Percentiles rank a stretch among this genome's conserved stretches.
These are phyloP conservation scores for Conistra vaccinii DNA, from an alignment of 2,888 invertebrate species.

Conservation along the genomic window DNA sequence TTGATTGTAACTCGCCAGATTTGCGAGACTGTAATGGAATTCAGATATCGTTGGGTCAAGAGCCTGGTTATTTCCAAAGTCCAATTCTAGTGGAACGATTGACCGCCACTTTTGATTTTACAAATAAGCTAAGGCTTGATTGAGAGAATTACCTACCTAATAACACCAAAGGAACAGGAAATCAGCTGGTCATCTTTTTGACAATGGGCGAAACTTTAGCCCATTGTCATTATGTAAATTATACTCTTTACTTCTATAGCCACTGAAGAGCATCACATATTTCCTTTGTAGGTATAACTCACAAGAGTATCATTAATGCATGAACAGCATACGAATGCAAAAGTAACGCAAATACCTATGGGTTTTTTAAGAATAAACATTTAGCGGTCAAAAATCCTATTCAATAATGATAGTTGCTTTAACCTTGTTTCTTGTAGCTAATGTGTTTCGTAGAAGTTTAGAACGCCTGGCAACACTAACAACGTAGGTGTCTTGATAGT, in stretches of 20 bases:
- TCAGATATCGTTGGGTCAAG: background rate
- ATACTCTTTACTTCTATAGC: background rate
- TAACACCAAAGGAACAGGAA: background rate
- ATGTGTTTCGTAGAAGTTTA: slow-evolving; percentile 21
- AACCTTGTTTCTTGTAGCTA: slow-evolving; percentile 10
- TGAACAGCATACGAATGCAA: too few species aligned
- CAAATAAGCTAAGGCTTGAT: background rate
- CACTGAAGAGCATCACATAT: background rate
- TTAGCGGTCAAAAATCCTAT: too few species aligned
- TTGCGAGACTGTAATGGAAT: slow-evolving; percentile 27
- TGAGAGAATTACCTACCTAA: background rate
- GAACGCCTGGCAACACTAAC: slow-evolving; percentile 15
- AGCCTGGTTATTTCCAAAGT: background rate
- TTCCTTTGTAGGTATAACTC: background rate
- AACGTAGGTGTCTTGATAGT: slow-evolving; percentile 48
- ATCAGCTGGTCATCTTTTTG: background rate
- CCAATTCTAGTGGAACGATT: background rate
- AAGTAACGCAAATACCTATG: too few species aligned
- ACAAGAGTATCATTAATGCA: background rate
- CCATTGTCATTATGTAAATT: background rate
- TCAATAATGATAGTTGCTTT: background rate
- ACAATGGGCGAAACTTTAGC: background rate
- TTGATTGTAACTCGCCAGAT: slow-evolving; percentile 30
- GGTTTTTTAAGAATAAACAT: too few species aligned
- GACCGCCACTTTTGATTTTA: background rate